Conservation (phyloP, 1,140 invertebrate species). For the Bombus haemorrhoidalis region DNA sequence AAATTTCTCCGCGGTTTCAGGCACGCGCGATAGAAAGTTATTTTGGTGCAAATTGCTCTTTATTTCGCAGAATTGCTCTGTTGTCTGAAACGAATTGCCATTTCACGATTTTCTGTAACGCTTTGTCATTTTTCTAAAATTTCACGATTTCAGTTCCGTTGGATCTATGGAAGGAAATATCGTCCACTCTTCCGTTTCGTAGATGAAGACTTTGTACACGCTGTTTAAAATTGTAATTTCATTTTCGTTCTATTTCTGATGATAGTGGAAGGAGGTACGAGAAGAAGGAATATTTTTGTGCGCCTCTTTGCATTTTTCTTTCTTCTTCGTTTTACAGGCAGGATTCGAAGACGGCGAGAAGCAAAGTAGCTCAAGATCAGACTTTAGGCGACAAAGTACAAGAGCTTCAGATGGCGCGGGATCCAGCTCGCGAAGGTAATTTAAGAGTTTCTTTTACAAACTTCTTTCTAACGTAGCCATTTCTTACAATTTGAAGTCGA, state of each 20-base stretch:
- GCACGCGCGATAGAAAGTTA: no score
- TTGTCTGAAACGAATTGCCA: neutral
- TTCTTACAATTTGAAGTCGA: neutral
- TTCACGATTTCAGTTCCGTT: no score
- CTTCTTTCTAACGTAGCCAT: neutral
- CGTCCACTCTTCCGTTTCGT: no score
- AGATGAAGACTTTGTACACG: no score
- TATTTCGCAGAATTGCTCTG: no score
- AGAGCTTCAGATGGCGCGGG: slow-evolving; percentile 67
- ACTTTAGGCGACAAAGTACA: slow-evolving; percentile 66
- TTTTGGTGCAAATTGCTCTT: no score
- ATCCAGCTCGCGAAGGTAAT: slow-evolving; percentile 70
- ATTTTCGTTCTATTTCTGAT: neutral
- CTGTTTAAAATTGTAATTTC: neutral
- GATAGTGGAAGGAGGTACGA: neutral
- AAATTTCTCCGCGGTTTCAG: no score
- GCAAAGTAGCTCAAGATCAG: slow-evolving; percentile 53
- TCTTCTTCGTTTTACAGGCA: slow-evolving; percentile 54
- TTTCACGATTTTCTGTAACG: neutral
- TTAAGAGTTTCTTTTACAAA: neutral
- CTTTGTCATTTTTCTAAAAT: no score
- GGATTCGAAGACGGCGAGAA: slow-evolving; percentile 56
- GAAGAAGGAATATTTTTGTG: neutral
- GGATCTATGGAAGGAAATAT: no score
- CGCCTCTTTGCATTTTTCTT: no score